phyloP scores from a whole-genome alignment of 2,888 invertebrate species.

The Rhingia campestris region DNA sequence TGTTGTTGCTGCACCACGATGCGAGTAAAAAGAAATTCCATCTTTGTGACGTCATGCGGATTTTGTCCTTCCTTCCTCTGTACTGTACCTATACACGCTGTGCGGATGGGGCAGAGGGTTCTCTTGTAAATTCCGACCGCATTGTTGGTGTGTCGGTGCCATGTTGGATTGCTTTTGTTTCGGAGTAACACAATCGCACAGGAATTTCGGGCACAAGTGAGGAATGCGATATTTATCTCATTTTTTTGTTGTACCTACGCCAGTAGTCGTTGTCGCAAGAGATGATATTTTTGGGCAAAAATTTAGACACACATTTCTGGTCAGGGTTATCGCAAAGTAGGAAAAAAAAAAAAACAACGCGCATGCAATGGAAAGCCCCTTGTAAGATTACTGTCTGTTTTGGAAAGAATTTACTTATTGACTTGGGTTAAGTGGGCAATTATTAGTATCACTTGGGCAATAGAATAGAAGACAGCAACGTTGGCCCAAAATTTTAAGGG shows the following conservation, averaged over 20 bases:
- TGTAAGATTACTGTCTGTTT: too few relatives aligned
- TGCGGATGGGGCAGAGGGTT: not conserved
- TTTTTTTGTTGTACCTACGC: too few relatives aligned
- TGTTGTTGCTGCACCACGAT: slow-evolving; percentile 25
- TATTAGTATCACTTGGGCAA: too few relatives aligned
- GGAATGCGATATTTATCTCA: slow-evolving; percentile 46
- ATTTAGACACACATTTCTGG: not conserved
- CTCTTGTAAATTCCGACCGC: slow-evolving; percentile 44
- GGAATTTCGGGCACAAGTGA: slow-evolving; percentile 40
- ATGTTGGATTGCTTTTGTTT: slow-evolving; percentile 28
- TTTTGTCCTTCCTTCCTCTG: slow-evolving; percentile 30
- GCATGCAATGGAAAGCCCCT: not conserved
- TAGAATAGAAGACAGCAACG: too few relatives aligned
- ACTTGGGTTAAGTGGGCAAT: too few relatives aligned
- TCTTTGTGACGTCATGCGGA: slow-evolving; percentile 61
- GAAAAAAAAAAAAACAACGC: not conserved
- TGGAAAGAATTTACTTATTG: too few relatives aligned
- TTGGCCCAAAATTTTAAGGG: too few relatives aligned
- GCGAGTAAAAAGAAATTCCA: slow-evolving; percentile 45
- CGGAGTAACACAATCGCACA: slow-evolving; percentile 21
- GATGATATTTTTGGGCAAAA: not conserved
- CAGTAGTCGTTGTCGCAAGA: not conserved
- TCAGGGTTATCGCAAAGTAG: not conserved
- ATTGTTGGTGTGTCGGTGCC: slow-evolving; percentile 7
- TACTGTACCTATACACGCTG: too few relatives aligned